phyloP scores from a whole-genome alignment of 2,797 vertebrate genomes.

The Discoglossus pictus region DNA sequence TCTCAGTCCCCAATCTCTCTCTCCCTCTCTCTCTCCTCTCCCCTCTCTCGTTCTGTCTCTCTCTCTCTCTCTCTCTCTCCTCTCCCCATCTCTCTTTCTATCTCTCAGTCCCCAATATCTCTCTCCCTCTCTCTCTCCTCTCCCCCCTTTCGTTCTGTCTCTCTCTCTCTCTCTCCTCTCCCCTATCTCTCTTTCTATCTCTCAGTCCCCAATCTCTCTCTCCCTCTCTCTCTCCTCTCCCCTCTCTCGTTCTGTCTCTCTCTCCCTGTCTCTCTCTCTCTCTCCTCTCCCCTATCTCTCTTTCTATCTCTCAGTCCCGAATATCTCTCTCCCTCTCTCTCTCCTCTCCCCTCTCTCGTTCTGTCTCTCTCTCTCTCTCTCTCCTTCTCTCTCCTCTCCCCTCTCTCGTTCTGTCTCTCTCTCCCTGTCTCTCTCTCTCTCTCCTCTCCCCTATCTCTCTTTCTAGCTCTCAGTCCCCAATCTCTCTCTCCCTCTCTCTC shows the following conservation, averaged over 20 bases:
- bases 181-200: too few species aligned
- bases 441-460: constrained; percentile 14
- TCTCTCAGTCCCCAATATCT: too few species aligned
- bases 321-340: too few species aligned
- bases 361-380: background rate
- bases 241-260: background rate
- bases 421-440: background rate
- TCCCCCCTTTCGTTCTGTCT: too few species aligned
- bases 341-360: accelerated
- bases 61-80: background rate
- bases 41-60: background rate
- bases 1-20: too few species aligned
- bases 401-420: background rate
- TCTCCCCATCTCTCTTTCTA: too few species aligned
- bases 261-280: too few species aligned
- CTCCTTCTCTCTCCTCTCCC: constrained; percentile 45
- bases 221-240: background rate
- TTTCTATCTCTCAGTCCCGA: too few species aligned
- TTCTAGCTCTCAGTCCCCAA: too few species aligned
- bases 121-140: background rate
- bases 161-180: background rate
- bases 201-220: too few species aligned
- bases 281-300: constrained; percentile 17
- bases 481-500: background rate
- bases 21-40: background rate